Evolutionary conservation across 92 coral and sea anemone species (phyloP).

Genomic region (Desmophyllum pertusum): DNA sequence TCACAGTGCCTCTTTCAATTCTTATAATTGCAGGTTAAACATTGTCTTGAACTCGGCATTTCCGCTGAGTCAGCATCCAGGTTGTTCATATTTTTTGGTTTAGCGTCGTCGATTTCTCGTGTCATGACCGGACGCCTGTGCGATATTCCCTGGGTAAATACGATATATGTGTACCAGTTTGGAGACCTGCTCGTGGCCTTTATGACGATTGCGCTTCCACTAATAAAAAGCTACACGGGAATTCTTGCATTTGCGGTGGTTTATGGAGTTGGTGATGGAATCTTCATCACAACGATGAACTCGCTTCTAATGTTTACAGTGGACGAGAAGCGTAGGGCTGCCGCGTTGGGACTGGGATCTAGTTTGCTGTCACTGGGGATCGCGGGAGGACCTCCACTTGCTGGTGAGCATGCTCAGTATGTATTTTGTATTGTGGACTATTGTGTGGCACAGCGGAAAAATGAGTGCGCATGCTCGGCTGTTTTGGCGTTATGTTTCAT

Average conservation of each 20-base stretch:
- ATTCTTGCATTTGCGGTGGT: slow-evolving; percentile 37
- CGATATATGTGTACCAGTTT: slow-evolving; percentile 27
- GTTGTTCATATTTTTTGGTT: slow-evolving; percentile 14
- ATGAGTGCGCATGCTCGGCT: too few relatives aligned
- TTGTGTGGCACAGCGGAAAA: too few relatives aligned
- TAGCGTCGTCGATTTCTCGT: slow-evolving; percentile 19
- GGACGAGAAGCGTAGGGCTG: slow-evolving; percentile 31
- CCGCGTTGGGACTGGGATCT: slow-evolving; percentile 31
- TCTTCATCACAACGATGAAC: slow-evolving; percentile 37
- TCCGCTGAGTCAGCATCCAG: slow-evolving; percentile 66
- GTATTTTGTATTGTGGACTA: too few relatives aligned
- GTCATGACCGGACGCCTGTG: slow-evolving; percentile 28
- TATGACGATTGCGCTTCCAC: slow-evolving; percentile 6
- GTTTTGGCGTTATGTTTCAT: too few relatives aligned
- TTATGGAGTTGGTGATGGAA: slow-evolving; percentile 61
- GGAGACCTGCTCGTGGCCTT: slow-evolving; percentile 44
- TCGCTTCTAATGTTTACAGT: slow-evolving; percentile 48
- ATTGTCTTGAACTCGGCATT: slow-evolving; percentile 63
- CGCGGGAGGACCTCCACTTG: slow-evolving; percentile 24
- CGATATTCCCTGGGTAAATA: slow-evolving; percentile 45
- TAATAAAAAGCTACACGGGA: slow-evolving; percentile 29
- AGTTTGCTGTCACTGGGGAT: slow-evolving; percentile 8
- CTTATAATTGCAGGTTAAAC: slow-evolving; percentile 49
- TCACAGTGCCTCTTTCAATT: background rate
- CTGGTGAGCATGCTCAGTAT: background rate